phyloP scores from a whole-genome alignment of 2,888 invertebrate species.

The Villa cingulata region DNA sequence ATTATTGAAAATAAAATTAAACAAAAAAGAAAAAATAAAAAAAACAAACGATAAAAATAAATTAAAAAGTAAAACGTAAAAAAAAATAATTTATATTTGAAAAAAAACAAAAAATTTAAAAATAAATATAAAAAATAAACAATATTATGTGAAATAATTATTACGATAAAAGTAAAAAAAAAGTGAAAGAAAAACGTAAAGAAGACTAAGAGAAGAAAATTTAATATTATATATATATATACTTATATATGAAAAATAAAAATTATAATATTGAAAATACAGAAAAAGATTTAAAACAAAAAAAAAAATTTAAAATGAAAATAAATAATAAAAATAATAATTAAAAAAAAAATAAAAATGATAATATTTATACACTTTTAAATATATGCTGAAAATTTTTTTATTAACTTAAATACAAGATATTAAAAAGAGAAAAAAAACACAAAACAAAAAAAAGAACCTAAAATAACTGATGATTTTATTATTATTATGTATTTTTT shows the following conservation, averaged over 20 bases:
- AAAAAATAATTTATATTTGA: too few species aligned
- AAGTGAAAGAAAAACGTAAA: too few species aligned
- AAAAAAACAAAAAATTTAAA: conserved; percentile 1
- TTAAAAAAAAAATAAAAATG: conserved; percentile 10
- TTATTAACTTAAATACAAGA: conserved; percentile 21
- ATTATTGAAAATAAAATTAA: too few species aligned
- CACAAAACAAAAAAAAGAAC: not conserved
- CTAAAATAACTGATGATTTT: not conserved
- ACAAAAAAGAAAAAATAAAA: not conserved
- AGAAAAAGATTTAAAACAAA: conserved; percentile 3
- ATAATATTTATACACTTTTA: conserved; percentile 20
- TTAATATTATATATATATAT: too few species aligned
- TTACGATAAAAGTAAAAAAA: too few species aligned
- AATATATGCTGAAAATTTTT: conserved; percentile 20
- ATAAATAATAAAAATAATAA: conserved; percentile 8
- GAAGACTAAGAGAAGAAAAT: too few species aligned
- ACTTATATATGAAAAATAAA: too few species aligned
- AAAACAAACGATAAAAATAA: conserved; percentile 7
- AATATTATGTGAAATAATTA: too few species aligned
- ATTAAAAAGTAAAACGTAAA: too few species aligned
- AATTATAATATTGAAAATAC: too few species aligned
- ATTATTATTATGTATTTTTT: too few species aligned
- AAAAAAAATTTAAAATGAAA: conserved; percentile 1
- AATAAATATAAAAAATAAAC: conserved; percentile 5
- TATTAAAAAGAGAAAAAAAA: conserved; percentile 13